Evolutionary conservation across 2,113 vertebrate genomes (phyloP).

Genomic region (Ibidorhyncha struthersii): DNA sequence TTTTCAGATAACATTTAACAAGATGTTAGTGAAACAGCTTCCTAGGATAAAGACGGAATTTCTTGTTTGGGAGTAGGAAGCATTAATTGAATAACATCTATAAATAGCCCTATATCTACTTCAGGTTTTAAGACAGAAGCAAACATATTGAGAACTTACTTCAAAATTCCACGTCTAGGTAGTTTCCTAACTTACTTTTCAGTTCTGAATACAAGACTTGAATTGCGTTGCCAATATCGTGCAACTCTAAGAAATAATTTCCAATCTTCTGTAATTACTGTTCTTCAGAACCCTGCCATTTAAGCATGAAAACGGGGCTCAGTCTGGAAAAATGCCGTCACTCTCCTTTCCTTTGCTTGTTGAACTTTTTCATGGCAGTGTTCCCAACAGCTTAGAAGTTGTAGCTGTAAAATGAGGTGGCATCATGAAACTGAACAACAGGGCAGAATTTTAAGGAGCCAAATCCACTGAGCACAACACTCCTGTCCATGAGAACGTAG

Average conservation of each 20-base stretch:
- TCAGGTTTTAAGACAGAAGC: neutral
- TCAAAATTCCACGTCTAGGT: neutral
- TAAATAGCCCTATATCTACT: neutral
- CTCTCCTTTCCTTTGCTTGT: neutral
- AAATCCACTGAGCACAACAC: neutral
- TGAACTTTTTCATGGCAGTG: neutral
- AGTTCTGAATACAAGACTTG: neutral
- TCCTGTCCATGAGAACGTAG: neutral
- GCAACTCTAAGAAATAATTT: neutral
- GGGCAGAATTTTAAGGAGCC: neutral
- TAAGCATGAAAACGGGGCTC: neutral
- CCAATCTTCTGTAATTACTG: neutral
- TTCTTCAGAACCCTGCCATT: neutral
- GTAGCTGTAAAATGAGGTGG: neutral
- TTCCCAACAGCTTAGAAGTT: neutral
- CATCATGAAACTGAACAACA: neutral
- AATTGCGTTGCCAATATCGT: neutral
- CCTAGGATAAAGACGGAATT: neutral
- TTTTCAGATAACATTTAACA: neutral
- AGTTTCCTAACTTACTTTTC: neutral
- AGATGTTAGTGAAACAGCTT: neutral
- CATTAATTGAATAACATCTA: neutral
- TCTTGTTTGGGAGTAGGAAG: neutral
- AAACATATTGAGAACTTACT: neutral
- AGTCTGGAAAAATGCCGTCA: neutral